Evolutionary conservation across 2,113 vertebrate species (phyloP).

Genomic region (Chionis minor): DNA sequence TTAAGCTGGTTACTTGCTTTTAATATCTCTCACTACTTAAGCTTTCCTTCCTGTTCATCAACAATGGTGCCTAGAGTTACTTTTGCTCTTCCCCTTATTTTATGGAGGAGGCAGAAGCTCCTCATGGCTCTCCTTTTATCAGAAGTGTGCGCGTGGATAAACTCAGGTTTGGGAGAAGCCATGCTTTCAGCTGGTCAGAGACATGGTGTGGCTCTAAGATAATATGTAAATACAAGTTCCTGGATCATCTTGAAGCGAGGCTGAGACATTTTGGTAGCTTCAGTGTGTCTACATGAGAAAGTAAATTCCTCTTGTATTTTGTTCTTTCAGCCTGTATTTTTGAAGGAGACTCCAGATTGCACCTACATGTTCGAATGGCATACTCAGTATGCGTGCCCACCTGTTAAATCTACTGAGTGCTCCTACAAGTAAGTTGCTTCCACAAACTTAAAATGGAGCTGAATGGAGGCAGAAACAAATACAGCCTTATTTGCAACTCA

Average conservation of each 20-base stretch:
- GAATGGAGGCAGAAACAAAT: not conserved
- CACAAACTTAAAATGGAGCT: not conserved
- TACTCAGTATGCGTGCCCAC: constrained; percentile 86
- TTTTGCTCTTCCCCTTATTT: not conserved
- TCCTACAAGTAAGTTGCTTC: constrained; percentile 85
- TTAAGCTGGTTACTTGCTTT: not conserved
- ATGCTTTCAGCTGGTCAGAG: not conserved
- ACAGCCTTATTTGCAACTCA: not conserved
- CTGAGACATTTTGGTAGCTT: not conserved
- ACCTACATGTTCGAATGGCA: constrained; percentile 94
- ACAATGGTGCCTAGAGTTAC: not conserved
- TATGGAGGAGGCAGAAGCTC: not conserved
- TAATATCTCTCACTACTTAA: not conserved
- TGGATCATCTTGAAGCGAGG: not conserved
- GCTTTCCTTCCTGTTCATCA: not conserved
- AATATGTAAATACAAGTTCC: not conserved
- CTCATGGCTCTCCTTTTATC: not conserved
- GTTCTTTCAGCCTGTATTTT: constrained; percentile 78
- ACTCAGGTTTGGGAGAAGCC: not conserved
- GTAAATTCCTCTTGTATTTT: not conserved
- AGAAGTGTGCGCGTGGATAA: not conserved
- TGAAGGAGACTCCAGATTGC: constrained; percentile 91
- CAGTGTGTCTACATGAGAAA: not conserved
- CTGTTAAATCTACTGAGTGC: constrained; percentile 85
- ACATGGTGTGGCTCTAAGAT: not conserved